Conservation (phyloP, 2,113 vertebrate genomes). For the Halichoeres trimaculatus region DNA sequence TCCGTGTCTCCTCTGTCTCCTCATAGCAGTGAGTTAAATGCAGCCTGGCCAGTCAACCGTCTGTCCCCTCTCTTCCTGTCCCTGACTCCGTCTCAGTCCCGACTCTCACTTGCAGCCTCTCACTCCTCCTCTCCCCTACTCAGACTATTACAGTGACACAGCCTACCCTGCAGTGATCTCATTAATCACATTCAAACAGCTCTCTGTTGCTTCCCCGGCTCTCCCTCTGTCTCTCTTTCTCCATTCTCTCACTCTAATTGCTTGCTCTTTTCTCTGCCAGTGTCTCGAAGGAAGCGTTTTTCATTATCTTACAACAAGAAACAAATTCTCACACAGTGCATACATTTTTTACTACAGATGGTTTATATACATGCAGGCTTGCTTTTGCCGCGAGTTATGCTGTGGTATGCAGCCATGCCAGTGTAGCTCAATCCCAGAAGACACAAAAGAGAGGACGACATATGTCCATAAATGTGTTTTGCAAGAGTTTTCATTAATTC, state of each 20-base stretch:
- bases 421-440: slow-evolving; percentile 31
- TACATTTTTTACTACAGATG: slow-evolving; percentile 54
- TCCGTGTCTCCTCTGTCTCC: slow-evolving; percentile 31
- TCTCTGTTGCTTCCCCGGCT: slow-evolving; percentile 56
- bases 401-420: slow-evolving; percentile 10
- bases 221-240: slow-evolving; percentile 49
- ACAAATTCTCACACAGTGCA: slow-evolving; percentile 63
- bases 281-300: slow-evolving; percentile 73
- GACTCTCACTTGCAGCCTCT: slow-evolving; percentile 39
- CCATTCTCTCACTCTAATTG: slow-evolving; percentile 71
- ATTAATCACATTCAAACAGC: slow-evolving; percentile 82
- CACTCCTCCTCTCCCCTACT: slow-evolving; percentile 45
- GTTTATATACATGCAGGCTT: slow-evolving; percentile 53
- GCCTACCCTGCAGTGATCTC: slow-evolving; percentile 81
- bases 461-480: slow-evolving; percentile 43
- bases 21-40: slow-evolving; percentile 52
- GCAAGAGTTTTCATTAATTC: slow-evolving; percentile 31
- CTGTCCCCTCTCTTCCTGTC: slow-evolving; percentile 33
- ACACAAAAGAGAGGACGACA: slow-evolving; percentile 28
- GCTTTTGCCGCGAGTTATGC: slow-evolving; percentile 32
- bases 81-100: slow-evolving; percentile 34
- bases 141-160: slow-evolving; percentile 74
- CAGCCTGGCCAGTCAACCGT: slow-evolving; percentile 33
- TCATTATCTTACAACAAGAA: slow-evolving; percentile 73
- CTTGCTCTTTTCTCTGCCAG: slow-evolving; percentile 74